Evolutionary conservation across 2,113 vertebrate genomes (phyloP).

Genomic region (Rhodinocichla rosea): DNA sequence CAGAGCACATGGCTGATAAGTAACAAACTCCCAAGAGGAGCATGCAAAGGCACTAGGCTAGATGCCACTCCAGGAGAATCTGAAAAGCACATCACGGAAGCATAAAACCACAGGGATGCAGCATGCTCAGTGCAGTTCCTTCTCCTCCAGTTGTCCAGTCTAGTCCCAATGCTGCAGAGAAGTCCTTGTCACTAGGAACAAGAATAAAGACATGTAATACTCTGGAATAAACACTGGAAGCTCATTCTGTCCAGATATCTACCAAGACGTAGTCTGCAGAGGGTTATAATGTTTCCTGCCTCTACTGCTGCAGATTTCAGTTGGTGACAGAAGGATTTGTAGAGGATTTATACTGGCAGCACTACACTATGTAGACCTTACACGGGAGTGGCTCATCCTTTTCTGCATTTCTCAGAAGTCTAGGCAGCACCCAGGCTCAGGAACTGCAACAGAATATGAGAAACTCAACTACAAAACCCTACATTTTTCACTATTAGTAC

Average conservation of each 20-base stretch:
- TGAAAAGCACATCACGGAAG: neutral
- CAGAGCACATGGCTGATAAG: neutral
- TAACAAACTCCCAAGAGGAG: neutral
- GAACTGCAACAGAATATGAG: neutral
- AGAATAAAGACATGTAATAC: neutral
- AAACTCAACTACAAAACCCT: neutral
- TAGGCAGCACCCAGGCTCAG: neutral
- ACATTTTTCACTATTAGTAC: neutral
- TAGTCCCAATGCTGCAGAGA: neutral
- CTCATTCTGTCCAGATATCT: neutral
- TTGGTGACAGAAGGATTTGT: rapidly evolving
- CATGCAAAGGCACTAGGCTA: neutral
- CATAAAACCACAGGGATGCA: neutral
- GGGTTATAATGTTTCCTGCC: neutral
- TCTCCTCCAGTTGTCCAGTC: neutral
- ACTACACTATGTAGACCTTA: too few species aligned
- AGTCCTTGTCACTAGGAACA: neutral
- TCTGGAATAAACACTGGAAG: neutral
- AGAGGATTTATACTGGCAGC: neutral
- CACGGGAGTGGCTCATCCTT: neutral
- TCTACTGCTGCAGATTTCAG: neutral
- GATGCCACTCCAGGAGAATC: neutral
- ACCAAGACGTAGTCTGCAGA: neutral
- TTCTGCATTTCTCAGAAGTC: neutral
- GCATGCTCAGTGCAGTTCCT: neutral